Evolutionary conservation across 2,888 invertebrate genomes (phyloP), one percentile per base, ranked within the genome.

Genomic region (Deilephila elpenor): DNA sequence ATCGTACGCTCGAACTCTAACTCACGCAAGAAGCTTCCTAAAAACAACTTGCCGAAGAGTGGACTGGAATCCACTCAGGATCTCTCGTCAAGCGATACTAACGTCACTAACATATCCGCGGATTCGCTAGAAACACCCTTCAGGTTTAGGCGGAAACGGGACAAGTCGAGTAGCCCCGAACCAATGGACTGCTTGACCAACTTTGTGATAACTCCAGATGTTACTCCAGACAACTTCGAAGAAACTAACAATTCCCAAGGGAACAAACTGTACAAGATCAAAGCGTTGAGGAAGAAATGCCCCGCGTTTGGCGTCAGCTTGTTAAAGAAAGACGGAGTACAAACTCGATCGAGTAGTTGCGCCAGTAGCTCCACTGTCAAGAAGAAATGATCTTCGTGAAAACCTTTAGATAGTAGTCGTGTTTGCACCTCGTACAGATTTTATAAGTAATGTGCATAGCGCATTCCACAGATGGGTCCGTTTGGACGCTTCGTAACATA

Each of bases 221-320:
- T 92, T 0, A 92, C 93, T 0, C 92, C 93, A 0, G 95, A 94
- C 14, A 93, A 94, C 70, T 91, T 82, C 20, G 95, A 95, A 34
- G 95, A 95, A 77, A 90, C 92, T 0, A 90, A 87, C 60, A 93
- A 95, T 76, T 95, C 95, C 0, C 95, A 95, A 82, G 95, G 95
- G 0, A 94, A 94, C 76, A 94, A 94, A 76, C 78, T 95, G 11
- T 95, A 94, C 78, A 95, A 94, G 75, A 95, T 95, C 34, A 95
- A 95, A 79, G 95, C 95, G 32, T 77, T 94, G 67, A 82, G 95
- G 60, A 94, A 94, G 83, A 95, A 94, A 79, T 92, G 92, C 72
- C 94, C 93, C 5, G 88, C 91, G 1, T 92, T 93, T 74, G 92
- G 92, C 0, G 91, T 91, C 0, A 90, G 91, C 79, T 80, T 92